Evolutionary conservation across 2,888 invertebrate genomes (phyloP), one percentile per base, ranked within the genome.

Genomic region (Drosophila maculinotata): DNA sequence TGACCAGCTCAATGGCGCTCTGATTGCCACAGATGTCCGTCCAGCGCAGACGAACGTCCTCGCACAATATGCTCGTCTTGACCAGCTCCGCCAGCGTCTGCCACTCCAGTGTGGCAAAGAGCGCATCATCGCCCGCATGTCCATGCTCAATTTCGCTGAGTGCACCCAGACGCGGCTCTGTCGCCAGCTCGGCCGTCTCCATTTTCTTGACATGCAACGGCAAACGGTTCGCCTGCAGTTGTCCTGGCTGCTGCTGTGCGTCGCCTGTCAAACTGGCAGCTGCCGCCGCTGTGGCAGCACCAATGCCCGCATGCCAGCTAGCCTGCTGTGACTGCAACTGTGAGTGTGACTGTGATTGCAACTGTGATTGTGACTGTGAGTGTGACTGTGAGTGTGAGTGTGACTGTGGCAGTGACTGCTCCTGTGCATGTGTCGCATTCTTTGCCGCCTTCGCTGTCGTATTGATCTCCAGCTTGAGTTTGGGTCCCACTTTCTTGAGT

Each of bases 21-120:
- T 94, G 93, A 77, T 98, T 92, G 3, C 96, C 96, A 72, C 95
- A 94, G 36, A 98, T 94, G 80, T 98, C 96, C 10, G 93, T 92
- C 98, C 98, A 98, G 36, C 93, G 93, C 0, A 96, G 94, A 41
- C 94, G 94, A 1, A 95, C 93, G 51, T 95, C 93, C 14, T 89
- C 89, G 3, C 67, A 72, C 15, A 90, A 36, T 2, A 90, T 88
- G 12, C 85, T 85, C 31, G 93, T 92, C 59, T 94, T 92, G 47
- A 95, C 86, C 36, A 90, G 57, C 33, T 89, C 89, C 0, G 77
- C 88, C 15, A 90, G 52, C 7, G 93, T 44, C 51, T 90, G 90
- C 90, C 90, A 90, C 10, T 90, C 90, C 41, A 72, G 42, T 2
- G 81, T 69, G 26, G 52, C 73, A 28, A 90, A 73, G 3, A 90